These are phyloP conservation scores for Momotus momota DNA, from an alignment of 2,797 vertebrate genomes.

Conservation along the genomic window DNA sequence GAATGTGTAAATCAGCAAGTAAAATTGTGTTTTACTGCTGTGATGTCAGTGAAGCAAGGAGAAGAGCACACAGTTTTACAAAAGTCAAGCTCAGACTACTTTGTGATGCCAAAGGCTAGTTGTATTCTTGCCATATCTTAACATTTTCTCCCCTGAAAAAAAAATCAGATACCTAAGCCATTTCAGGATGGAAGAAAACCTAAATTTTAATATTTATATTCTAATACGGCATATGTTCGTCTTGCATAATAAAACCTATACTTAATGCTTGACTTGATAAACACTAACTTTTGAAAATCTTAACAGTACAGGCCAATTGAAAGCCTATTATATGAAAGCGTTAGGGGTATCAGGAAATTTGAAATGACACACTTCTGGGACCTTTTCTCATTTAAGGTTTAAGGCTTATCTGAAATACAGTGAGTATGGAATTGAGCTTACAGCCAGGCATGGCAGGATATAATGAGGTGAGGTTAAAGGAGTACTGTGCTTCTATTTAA, in stretches of 20 bases:
- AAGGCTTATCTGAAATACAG: background rate
- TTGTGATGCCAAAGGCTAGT: background rate
- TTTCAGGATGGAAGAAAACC: constrained; percentile 1
- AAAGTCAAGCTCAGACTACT: background rate
- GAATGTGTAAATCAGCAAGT: background rate
- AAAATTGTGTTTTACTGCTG: background rate
- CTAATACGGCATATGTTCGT: background rate
- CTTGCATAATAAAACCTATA: background rate
- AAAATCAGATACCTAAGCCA: background rate
- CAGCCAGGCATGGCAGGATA: background rate
- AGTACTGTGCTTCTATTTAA: background rate
- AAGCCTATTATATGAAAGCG: background rate
- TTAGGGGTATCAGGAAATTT: background rate
- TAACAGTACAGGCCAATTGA: background rate
- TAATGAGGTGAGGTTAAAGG: background rate
- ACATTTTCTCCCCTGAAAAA: background rate
- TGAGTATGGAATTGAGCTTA: background rate
- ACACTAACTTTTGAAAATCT: background rate
- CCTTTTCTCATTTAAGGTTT: background rate
- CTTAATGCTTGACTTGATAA: background rate
- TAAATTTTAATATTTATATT: background rate
- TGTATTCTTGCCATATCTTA: background rate
- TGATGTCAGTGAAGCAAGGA: background rate
- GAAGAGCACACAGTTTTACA: background rate
- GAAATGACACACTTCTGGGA: background rate